Evolutionary conservation across 2,797 vertebrate species (phyloP), one percentile per base, ranked within the genome.

Genomic region (Urocyon cinereoargenteus): DNA sequence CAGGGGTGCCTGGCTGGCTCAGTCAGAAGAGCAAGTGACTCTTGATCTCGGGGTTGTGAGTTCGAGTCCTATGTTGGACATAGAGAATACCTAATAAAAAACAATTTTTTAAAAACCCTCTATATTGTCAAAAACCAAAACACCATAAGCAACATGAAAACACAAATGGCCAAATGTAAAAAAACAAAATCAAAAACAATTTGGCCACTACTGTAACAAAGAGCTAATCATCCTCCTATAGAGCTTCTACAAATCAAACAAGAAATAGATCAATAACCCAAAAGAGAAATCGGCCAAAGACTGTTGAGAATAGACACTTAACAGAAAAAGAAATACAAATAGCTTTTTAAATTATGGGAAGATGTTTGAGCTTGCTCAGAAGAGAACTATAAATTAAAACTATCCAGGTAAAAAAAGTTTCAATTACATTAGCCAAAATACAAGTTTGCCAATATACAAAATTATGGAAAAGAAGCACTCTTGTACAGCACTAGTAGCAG

Each of bases 331-430:
- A 73, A 62, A 86, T 86, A 28, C 59, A 45, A 77, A 40, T 86
- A 84, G 68, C 2, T 24, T 22, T 84, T 45, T 51, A 72, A 91
- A 15, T 86, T 28, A 45, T 45, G 26, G 57, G 66, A 92, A 77
- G 72, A 19, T 55, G 13, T 86, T 86, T 57, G 64, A 77, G 26
- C 82, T 92, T 82, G 55, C 49, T 86, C 57, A 53, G 26, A 92
- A 84, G 45, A 84, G 40, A 85, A 75, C 45, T 53, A 84, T 75
- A 75, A 83, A 72, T 91, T 83, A 82, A 84, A 92, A 73, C 66
- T 36, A 84, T 10, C 36, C 81, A 84, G 57, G 57, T 62, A 68
- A 21, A 34, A 22, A 70, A 34, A 34, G 83, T 73, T 15, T 61
- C 59, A 40, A 53, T 78, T n/a, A 92, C 45, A 53, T 62, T 84